Percentiles rank a stretch among this genome's conserved stretches.
Evolutionary conservation across 2,797 vertebrate species (phyloP).

Genomic region (Merluccius polli): DNA sequence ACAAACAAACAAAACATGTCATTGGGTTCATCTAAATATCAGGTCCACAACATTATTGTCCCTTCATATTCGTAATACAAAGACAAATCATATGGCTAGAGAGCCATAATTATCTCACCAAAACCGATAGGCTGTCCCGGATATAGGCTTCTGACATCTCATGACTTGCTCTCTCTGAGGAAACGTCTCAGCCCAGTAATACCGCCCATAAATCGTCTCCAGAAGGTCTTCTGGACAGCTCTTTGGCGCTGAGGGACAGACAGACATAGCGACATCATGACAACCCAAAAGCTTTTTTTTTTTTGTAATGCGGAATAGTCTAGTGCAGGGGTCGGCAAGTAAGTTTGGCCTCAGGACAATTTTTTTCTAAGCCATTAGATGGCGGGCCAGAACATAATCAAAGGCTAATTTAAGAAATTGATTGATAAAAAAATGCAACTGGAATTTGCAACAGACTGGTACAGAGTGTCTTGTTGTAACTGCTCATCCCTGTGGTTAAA

Average conservation of each 20-base stretch:
- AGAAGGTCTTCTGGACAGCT: conserved; percentile 57
- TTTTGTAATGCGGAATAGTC: background rate
- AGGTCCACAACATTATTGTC: too few relatives aligned
- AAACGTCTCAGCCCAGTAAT: conserved; percentile 62
- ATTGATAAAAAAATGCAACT: too few relatives aligned
- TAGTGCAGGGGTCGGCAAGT: too few relatives aligned
- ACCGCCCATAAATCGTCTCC: conserved; percentile 58
- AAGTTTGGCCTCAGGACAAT: too few relatives aligned
- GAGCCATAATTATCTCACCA: conserved; percentile 66
- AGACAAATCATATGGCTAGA: background rate
- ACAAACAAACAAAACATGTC: conserved; percentile 8
- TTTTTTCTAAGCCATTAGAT: too few relatives aligned
- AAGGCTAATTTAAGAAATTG: too few relatives aligned
- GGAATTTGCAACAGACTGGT: too few relatives aligned
- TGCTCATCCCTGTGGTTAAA: too few relatives aligned
- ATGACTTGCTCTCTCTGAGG: conserved; percentile 51
- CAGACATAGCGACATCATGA: background rate
- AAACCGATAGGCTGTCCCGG: conserved; percentile 52
- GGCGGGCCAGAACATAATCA: too few relatives aligned
- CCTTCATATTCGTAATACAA: background rate
- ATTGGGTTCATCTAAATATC: background rate
- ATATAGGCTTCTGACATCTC: conserved; percentile 52
- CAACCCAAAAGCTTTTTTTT: background rate
- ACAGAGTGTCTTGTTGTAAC: too few relatives aligned
- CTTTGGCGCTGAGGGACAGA: conserved; percentile 54